Evolutionary conservation across 2,113 vertebrate species (phyloP).

Genomic region (Periophthalmodon schlosseri): DNA sequence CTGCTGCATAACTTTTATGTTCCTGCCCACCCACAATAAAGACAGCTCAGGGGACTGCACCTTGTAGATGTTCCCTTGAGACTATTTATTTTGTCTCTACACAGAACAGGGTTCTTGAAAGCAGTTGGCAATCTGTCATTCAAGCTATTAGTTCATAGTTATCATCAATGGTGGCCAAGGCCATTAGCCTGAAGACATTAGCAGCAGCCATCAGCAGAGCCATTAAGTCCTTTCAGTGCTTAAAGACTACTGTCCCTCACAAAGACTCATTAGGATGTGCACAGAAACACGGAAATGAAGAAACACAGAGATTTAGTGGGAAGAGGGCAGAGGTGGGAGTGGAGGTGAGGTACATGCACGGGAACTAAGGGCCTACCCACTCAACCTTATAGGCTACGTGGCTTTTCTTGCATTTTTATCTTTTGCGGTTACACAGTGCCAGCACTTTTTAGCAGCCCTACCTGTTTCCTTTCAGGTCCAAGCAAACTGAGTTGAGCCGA

Average conservation of each 20-base stretch:
- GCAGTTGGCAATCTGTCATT: slow-evolving; percentile 62
- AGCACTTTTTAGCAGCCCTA: neutral
- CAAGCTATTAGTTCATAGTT: slow-evolving; percentile 64
- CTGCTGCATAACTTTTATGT: slow-evolving; percentile 37
- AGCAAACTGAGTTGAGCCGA: too few species aligned
- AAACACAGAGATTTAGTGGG: slow-evolving; percentile 13
- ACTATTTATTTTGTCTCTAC: slow-evolving; percentile 52
- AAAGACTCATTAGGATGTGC: slow-evolving; percentile 61
- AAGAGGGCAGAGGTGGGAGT: slow-evolving; percentile 17
- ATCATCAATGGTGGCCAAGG: slow-evolving; percentile 61
- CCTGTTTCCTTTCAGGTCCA: too few species aligned
- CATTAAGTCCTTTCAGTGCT: slow-evolving; percentile 60
- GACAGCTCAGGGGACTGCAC: slow-evolving; percentile 31
- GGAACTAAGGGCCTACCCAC: neutral
- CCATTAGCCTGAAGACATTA: slow-evolving; percentile 73
- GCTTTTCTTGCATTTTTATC: neutral
- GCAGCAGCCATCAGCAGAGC: slow-evolving; percentile 63
- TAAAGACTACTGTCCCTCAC: slow-evolving; percentile 67
- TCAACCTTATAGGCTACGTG: neutral
- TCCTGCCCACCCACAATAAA: slow-evolving; percentile 25
- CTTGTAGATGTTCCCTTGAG: slow-evolving; percentile 50
- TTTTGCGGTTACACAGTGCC: neutral
- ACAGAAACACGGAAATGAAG: slow-evolving; percentile 25
- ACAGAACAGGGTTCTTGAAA: slow-evolving; percentile 48
- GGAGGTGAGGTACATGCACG: slow-evolving; percentile 18